phyloP scores from a whole-genome alignment of 2,113 vertebrate species.

The Corythornis cristatus region DNA sequence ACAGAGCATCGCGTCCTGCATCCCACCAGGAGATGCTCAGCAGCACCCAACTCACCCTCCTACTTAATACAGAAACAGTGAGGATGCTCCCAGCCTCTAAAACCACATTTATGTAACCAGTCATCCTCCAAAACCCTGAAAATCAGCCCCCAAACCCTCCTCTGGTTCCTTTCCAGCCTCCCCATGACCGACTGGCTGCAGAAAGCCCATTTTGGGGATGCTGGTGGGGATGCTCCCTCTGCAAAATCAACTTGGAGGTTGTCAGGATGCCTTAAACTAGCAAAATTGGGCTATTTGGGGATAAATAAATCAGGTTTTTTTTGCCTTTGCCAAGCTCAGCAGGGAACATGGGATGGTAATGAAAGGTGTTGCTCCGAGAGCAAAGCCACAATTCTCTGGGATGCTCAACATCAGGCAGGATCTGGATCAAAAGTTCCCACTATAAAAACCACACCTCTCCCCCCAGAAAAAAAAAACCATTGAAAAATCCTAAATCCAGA shows the following conservation, averaged over 20 bases:
- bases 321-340: neutral
- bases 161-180: neutral
- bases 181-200: accelerated
- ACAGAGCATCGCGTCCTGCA: accelerated
- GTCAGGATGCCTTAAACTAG: neutral
- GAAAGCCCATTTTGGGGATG: neutral
- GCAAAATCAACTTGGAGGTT: accelerated
- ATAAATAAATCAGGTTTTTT: neutral
- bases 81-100: accelerated
- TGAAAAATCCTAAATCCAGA: neutral
- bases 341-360: neutral
- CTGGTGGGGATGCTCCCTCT: neutral
- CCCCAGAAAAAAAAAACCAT: neutral
- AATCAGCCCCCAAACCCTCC: neutral
- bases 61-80: accelerated
- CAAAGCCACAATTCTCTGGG: accelerated
- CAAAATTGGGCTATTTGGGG: accelerated
- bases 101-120: accelerated
- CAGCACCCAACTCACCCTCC: neutral
- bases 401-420: accelerated
- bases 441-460: neutral
- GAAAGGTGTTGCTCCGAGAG: neutral
- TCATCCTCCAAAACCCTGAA: accelerated
- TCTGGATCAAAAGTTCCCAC: too few relatives aligned
- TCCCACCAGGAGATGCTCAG: neutral